A percentile compares a stretch with the other conserved stretches of the same genome.
phyloP scores from a whole-genome alignment of 2,797 vertebrate species.

The Brachyrhaphis roseni region DNA sequence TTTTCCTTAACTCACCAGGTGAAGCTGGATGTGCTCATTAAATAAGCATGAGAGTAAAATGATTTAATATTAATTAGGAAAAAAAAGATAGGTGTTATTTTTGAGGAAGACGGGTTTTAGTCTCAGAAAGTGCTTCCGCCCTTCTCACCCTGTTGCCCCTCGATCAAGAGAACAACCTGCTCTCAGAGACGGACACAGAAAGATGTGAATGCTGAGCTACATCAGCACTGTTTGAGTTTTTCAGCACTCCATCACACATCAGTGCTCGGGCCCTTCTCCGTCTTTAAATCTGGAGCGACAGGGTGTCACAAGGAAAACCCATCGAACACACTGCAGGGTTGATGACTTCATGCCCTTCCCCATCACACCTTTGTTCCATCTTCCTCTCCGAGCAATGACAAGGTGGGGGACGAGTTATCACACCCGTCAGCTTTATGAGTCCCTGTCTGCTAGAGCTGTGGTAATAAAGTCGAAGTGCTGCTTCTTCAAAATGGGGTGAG shows the following conservation, averaged over 20 bases:
- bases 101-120: neutral
- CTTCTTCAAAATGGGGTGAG: conserved; percentile 70
- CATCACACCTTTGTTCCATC: conserved; percentile 75
- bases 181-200: conserved; percentile 17
- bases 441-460: conserved; percentile 65
- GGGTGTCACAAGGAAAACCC: conserved; percentile 66
- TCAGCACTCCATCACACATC: conserved; percentile 55
- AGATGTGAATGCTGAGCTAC: conserved; percentile 47
- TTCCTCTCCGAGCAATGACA: conserved; percentile 66
- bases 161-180: conserved; percentile 45
- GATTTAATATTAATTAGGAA: conserved; percentile 45
- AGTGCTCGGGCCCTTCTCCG: conserved; percentile 48
- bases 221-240: conserved; percentile 33
- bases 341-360: conserved; percentile 70
- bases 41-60: conserved; percentile 40
- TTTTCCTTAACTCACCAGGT: conserved; percentile 18
- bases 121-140: neutral
- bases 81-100: conserved; percentile 3
- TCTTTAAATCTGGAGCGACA: conserved; percentile 68
- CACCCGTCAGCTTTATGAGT: conserved; percentile 77
- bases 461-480: conserved; percentile 73
- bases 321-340: conserved; percentile 54
- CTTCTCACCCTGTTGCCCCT: conserved; percentile 32
- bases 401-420: conserved; percentile 75
- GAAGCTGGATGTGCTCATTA: conserved; percentile 23